Base-by-base conservation (phyloP, 2,888 invertebrate species). In the Lomographa bimaculata region DNA sequence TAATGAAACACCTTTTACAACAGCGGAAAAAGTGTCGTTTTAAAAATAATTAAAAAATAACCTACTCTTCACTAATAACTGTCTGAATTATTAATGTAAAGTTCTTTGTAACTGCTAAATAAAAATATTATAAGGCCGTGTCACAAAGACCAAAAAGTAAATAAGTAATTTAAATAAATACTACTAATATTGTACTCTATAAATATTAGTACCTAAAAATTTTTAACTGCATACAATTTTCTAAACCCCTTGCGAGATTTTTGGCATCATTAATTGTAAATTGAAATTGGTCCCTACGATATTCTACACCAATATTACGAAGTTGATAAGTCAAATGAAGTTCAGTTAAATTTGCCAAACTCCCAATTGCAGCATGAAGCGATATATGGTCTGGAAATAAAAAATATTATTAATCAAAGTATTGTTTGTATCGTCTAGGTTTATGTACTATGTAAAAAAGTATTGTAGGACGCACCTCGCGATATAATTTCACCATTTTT, bases 231-330 rank as follows among this genome's bases (percentile, higher is more conserved):
- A 27, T 17, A 51, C 83, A 85, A 57, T 86, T 87, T 58, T 86
- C 86, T 46, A 90, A 60, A 1, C 87, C 90, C 34, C 64, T 69
- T 1, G 85, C 76, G 17, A 90, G 68, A 50, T 78, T 81, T 54
- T 81, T 86, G 0, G 89, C 85, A 53, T 89, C 89, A 39, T 81
- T 83, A 34, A 75, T 82, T n/a, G 89, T 89, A 51, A 89, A 89
- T 48, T 85, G 86, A 59, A 87, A 89, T 56, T 89, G 89, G 55
- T 89, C 89, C 57, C 64, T 74, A 6, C 87, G 69, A 52, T 86
- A 90, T 18, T 79, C 68, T 7, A 78, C 68, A 19, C 84, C 86
- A 19, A 79, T 78, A 29, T 52, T 57, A 23, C 66, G 64, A 19
- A 85, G 56, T 57, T 87, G 89, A 53, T 76, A 89, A 1, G 85